Base-by-base conservation (phyloP, 1,140 invertebrate species). In the Drosophila tsacasi region DNA sequence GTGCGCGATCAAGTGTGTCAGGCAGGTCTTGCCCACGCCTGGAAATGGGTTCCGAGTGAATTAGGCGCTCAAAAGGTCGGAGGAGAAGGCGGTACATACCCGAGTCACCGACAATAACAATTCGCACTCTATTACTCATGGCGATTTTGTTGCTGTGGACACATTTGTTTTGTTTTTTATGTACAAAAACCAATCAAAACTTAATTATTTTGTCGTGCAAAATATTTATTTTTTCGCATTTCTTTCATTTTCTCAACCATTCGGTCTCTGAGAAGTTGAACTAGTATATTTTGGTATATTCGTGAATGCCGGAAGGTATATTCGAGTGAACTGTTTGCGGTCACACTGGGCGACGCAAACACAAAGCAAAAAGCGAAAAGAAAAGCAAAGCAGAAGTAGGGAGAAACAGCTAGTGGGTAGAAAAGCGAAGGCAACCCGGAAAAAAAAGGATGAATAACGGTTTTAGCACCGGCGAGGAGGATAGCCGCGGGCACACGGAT, bases 11-110 rank as follows among this genome's bases (percentile, higher is more conserved):
- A 99, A 94, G 94, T 99, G 97, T 1, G 97, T 97, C 30, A 99
- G 94, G 10, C 97, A 98, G 25, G 98, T 97, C 95, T 99, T 99
- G 17, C 98, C 98, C 77, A 99, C 98, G 76, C 98, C 97, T 97
- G 6, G 2, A 12, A 3, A 7, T 5, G 7, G 19, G 23, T 5
- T 19, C 30, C 10, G 17, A 4, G 1, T 1, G 17, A 39, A 44
- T 49, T 15, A 10, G 74, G 9, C 17, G 7, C 10, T 0, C 9
- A 37, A 3, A 9, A 3, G 12, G 2, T 23, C 23, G 3, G 17
- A 9, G 27, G 7, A 44, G 52, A 19, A n/a, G 9, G 6, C 27
- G 52, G 37, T 44, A 42, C 75, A 90, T 94, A 97, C 97, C 97
- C 73, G 98, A 98, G 95, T 99, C 98, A 46, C 98, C 98, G 63